Base-by-base conservation (phyloP, 2,888 invertebrate genomes). In the Mystacides longicornis region DNA sequence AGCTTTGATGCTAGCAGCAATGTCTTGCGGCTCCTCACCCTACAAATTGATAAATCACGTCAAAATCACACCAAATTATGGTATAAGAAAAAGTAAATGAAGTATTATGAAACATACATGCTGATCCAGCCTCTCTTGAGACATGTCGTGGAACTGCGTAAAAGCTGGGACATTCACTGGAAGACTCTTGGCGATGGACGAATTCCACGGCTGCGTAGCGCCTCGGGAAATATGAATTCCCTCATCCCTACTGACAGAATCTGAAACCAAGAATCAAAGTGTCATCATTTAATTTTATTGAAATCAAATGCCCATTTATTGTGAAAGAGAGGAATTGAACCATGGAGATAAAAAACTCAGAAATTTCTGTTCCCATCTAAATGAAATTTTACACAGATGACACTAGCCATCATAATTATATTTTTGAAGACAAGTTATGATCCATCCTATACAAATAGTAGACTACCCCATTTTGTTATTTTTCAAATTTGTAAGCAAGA, bases 1-100 rank as follows among this genome's bases (percentile, higher is more conserved):
- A n/a, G 93, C 93, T 72, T 90, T 89, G 69, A 94, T 93, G 69
- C 89, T 91, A 45, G 92, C 93, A 61, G 92, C 91, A 68, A 94
- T 93, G 69, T 92, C 89, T 60, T 83, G 80, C 23, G 86, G 81
- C 65, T 84, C 83, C 66, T 82, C 82, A 69, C 78, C 73, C 62
- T 57, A 22, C n/a, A 55, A 52, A 16, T 19, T n/a, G n/a, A n/a
- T 11, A 27, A 27, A 7, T 27, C 27, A 27, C 11, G 27, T 27
- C 11, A 27, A 11, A 11, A 27, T n/a, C 14, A 31, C 9, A 31
- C 14, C 14, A 9, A 18, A 43, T 43, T 5, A 43, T 16, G 14
- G 43, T 43, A n/a, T 43, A 5, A 7, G 5, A 18, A n/a, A 5
- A 5, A 14, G 18, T 43, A 16, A 14, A 11, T 5, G 14, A 18